Percentiles rank a stretch among this genome's conserved stretches.
Evolutionary conservation across 2,113 vertebrate genomes (phyloP).

Genomic region (Chinchilla lanigera): DNA sequence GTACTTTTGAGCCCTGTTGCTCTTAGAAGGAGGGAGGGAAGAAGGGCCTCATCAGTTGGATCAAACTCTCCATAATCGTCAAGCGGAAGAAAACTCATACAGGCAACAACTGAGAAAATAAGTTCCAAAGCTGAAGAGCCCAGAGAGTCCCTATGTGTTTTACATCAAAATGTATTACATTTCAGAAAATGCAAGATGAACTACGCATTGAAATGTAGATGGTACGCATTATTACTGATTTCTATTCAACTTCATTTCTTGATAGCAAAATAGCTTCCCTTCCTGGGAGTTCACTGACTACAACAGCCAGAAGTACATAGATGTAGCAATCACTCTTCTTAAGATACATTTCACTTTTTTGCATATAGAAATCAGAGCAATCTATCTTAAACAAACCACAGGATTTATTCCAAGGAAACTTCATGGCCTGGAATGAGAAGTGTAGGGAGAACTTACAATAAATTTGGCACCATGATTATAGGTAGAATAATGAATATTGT

Average conservation of each 20-base stretch:
- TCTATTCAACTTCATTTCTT: slow-evolving; percentile 2
- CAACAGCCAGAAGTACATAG: not conserved
- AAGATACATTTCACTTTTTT: not conserved
- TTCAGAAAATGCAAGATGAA: slow-evolving; percentile 19
- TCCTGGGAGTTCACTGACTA: not conserved
- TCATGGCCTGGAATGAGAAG: not conserved
- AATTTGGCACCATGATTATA: not conserved
- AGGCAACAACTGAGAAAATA: slow-evolving; percentile 26
- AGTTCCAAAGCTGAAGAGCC: not conserved
- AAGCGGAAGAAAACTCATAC: not conserved
- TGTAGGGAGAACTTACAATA: not conserved
- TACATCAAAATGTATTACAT: slow-evolving; percentile 46
- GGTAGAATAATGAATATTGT: too few species aligned
- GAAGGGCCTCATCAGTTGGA: not conserved
- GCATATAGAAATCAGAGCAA: not conserved
- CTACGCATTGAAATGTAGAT: slow-evolving; percentile 48
- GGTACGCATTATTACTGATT: slow-evolving; percentile 26
- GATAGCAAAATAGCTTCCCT: slow-evolving; percentile 43
- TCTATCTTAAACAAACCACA: not conserved
- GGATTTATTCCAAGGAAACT: not conserved
- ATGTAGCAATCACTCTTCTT: not conserved
- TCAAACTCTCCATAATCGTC: slow-evolving; percentile 17
- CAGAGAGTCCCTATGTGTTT: not conserved
- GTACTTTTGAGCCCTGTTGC: not conserved
- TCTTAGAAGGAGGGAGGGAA: not conserved